Evolutionary conservation across 2,888 invertebrate genomes (phyloP).

Genomic region (Candidula unifasciata): DNA sequence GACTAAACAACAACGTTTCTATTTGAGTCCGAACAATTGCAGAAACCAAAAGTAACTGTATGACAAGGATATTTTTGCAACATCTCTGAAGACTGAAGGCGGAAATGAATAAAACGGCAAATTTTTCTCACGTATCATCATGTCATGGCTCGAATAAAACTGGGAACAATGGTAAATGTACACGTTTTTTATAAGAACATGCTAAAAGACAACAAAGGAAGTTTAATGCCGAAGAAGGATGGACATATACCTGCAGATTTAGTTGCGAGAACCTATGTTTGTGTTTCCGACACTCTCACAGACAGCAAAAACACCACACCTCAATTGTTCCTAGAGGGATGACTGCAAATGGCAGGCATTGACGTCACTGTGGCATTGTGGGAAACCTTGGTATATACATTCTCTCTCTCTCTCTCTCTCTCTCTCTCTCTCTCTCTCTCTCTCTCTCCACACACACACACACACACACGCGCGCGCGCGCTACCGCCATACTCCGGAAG

Average conservation of each 20-base stretch:
- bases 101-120: conserved; percentile 23
- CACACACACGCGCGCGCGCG: conserved; percentile 6
- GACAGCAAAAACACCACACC: conserved; percentile 65
- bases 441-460: background rate
- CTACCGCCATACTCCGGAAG: too few relatives aligned
- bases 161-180: too few relatives aligned
- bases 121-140: too few relatives aligned
- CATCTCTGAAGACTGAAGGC: conserved; percentile 11
- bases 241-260: conserved; percentile 28
- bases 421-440: too few relatives aligned
- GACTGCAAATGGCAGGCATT: conserved; percentile 58
- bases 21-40: background rate
- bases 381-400: conserved; percentile 15
- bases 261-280: conserved; percentile 45
- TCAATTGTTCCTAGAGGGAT: conserved; percentile 70
- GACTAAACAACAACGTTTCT: too few relatives aligned
- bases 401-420: too few relatives aligned
- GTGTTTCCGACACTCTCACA: conserved; percentile 27
- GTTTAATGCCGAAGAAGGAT: too few relatives aligned
- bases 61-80: background rate
- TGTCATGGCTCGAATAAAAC: too few relatives aligned
- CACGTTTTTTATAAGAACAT: too few relatives aligned
- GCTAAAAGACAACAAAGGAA: too few relatives aligned
- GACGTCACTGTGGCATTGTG: conserved; percentile 54
- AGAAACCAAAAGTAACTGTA: background rate